A percentile compares a stretch with the other conserved stretches of the same genome.
Conservation (phyloP, 2,888 invertebrate species). For the Drosophila quinaria region DNA sequence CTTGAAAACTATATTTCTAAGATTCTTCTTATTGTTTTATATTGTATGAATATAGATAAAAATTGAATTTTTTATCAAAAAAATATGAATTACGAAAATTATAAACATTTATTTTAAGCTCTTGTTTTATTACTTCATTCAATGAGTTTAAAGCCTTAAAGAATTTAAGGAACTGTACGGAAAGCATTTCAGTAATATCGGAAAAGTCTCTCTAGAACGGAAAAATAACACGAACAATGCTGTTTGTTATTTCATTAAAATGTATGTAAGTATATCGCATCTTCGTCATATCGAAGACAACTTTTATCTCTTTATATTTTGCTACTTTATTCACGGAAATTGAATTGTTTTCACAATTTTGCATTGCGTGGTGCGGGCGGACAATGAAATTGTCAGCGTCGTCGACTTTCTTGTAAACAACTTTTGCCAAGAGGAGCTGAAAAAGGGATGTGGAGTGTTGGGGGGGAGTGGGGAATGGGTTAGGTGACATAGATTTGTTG, state of each 20-base stretch:
- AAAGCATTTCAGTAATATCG: not conserved
- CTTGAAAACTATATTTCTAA: not conserved
- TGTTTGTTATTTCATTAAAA: not conserved
- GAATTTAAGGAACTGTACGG: not conserved
- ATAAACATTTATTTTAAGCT: not conserved
- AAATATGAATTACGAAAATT: not conserved
- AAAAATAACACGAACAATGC: no score
- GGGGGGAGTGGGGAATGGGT: not conserved
- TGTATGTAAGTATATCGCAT: not conserved
- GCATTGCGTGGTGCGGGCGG: constrained; percentile 29
- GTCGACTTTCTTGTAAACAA: constrained; percentile 74
- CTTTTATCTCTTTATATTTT: not conserved
- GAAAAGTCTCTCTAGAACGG: not conserved
- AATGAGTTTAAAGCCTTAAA: not conserved
- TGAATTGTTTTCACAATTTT: constrained; percentile 76
- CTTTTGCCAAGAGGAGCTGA: constrained; percentile 38
- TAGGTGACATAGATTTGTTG: constrained; percentile 52
- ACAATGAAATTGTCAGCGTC: constrained; percentile 58
- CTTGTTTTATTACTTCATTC: not conserved
- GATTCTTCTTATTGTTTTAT: not conserved
- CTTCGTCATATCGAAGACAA: not conserved
- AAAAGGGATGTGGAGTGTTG: not conserved
- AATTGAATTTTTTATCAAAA: not conserved
- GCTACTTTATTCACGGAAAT: constrained; percentile 60
- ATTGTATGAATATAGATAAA: not conserved